Evolutionary conservation across 2,888 invertebrate species (phyloP).

Genomic region (Cantharis rustica): DNA sequence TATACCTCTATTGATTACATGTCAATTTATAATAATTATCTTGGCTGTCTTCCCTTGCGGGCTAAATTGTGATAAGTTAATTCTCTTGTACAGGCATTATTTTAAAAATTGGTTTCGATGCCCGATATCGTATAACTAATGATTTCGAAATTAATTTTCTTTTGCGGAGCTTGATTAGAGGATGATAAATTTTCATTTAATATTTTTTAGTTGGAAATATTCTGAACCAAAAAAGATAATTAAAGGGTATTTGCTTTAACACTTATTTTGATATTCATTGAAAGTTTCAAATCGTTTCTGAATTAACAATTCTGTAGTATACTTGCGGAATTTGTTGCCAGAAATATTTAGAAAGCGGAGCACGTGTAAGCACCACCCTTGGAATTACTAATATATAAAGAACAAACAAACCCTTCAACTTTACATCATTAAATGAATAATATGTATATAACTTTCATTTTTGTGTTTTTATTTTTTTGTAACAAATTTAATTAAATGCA

Average conservation of each 20-base stretch:
- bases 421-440: constrained; percentile 20
- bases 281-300: constrained; percentile 12
- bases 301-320: constrained; percentile 20
- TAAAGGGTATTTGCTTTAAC: not conserved
- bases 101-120: not conserved
- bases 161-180: not conserved
- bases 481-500: not conserved
- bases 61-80: constrained; percentile 14
- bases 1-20: constrained; percentile 26
- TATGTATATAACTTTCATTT: constrained; percentile 8
- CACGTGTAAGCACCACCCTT: constrained; percentile 10
- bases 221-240: not conserved
- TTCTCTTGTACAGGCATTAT: constrained; percentile 12
- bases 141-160: not conserved
- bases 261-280: constrained; percentile 16
- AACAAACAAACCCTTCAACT: constrained; percentile 18
- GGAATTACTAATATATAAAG: constrained; percentile 14
- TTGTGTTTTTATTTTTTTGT: not conserved
- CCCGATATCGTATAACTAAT: not conserved
- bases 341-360: constrained; percentile 12
- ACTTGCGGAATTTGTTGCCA: constrained; percentile 13
- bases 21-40: constrained; percentile 20
- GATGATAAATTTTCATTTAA: not conserved
- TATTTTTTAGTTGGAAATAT: not conserved
- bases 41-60: not conserved